phyloP scores from a whole-genome alignment of 1,140 invertebrate genomes.

The Bicyclus anynana region DNA sequence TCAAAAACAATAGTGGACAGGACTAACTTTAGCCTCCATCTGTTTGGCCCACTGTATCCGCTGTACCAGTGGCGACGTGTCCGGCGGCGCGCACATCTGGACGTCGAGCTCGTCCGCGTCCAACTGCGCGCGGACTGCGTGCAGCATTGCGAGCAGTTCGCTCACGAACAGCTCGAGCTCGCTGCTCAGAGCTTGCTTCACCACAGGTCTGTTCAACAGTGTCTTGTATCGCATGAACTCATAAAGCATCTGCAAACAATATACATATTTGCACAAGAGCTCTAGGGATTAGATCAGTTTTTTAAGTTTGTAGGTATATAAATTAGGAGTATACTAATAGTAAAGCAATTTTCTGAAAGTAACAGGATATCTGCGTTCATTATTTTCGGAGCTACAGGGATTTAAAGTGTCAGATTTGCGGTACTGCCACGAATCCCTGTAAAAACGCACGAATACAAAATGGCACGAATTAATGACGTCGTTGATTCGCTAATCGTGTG shows the following conservation, averaged over 20 bases:
- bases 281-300: too few relatives aligned
- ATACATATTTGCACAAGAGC: neutral
- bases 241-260: slow-evolving; percentile 65
- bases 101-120: slow-evolving; percentile 65
- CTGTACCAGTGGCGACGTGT: slow-evolving; percentile 77
- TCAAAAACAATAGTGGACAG: neutral
- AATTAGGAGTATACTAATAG: too few relatives aligned
- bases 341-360: too few relatives aligned
- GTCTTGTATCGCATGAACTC: slow-evolving; percentile 77
- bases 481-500: too few relatives aligned
- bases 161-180: slow-evolving; percentile 92
- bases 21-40: slow-evolving; percentile 76
- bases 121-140: slow-evolving; percentile 59
- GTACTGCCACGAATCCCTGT: too few relatives aligned
- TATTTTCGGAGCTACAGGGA: too few relatives aligned
- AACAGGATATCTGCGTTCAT: too few relatives aligned
- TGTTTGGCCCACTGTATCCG: slow-evolving; percentile 79
- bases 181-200: slow-evolving; percentile 81
- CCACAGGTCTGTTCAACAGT: slow-evolving; percentile 76
- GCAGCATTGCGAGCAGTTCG: slow-evolving; percentile 83
- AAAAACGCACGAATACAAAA: too few relatives aligned
- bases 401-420: too few relatives aligned
- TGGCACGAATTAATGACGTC: too few relatives aligned
- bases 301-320: too few relatives aligned
- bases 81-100: slow-evolving; percentile 63